Conservation (phyloP, 2,888 invertebrate species). For the Empis livida region DNA sequence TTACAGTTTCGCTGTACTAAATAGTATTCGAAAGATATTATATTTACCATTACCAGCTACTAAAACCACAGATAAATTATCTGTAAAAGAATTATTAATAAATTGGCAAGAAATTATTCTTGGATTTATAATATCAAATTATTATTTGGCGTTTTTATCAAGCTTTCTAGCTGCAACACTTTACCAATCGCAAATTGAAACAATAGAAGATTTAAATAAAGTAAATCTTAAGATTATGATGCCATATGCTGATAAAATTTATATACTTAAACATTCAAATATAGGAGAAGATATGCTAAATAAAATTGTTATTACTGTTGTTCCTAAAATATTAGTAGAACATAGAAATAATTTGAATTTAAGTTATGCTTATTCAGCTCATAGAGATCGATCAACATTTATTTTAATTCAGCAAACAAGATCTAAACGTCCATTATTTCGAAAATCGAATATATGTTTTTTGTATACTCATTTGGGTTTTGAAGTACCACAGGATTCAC, state of each 20-base stretch:
- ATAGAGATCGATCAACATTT: background rate
- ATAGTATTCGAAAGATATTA: background rate
- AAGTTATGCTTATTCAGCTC: background rate
- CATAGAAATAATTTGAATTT: background rate
- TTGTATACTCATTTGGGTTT: background rate
- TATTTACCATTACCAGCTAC: background rate
- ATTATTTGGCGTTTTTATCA: constrained; percentile 1
- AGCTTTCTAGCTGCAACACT: background rate
- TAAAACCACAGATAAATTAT: background rate
- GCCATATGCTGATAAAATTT: background rate
- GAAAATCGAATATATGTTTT: too few species aligned
- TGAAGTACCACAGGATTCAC: background rate
- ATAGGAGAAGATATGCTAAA: background rate
- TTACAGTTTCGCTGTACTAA: background rate
- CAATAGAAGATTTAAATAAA: background rate
- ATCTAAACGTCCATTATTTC: background rate
- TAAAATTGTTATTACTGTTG: background rate
- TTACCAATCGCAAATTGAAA: background rate
- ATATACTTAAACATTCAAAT: background rate
- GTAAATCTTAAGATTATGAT: background rate
- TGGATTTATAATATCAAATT: constrained; percentile 1
- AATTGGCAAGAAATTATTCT: background rate
- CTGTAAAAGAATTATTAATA: background rate
- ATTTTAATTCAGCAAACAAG: background rate
- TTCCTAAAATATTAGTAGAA: background rate